Evolutionary conservation across 2,797 vertebrate genomes (phyloP).

Genomic region (Pipistrellus nathusii): DNA sequence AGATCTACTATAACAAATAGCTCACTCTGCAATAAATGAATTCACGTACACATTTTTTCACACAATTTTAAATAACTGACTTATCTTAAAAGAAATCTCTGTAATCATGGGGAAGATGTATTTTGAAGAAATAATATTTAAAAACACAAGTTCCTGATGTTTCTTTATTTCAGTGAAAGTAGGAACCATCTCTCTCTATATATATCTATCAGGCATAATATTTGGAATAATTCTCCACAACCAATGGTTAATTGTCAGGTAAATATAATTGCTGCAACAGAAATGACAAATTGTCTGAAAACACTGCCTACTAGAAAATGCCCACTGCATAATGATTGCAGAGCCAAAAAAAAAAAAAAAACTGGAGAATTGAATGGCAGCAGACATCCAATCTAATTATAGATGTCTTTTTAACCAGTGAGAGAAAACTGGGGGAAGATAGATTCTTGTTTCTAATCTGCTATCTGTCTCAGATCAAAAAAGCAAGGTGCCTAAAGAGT

Average conservation of each 20-base stretch:
- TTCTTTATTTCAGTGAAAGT: constrained; percentile 44
- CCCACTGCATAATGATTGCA: constrained; percentile 63
- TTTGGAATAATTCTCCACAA: constrained; percentile 65
- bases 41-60: background rate
- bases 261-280: constrained; percentile 61
- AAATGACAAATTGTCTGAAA: constrained; percentile 76
- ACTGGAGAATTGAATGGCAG: constrained; percentile 56
- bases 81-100: constrained; percentile 52
- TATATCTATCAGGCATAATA: constrained; percentile 45
- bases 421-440: constrained; percentile 55
- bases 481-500: background rate
- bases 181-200: background rate
- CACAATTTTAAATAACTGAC: constrained; percentile 51
- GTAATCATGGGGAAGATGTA: background rate
- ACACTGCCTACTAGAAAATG: constrained; percentile 67
- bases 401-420: constrained; percentile 71
- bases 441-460: constrained; percentile 69
- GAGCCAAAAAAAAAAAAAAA: constrained; percentile 72
- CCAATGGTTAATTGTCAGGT: constrained; percentile 71
- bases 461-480: constrained; percentile 66
- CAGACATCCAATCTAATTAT: constrained; percentile 68
- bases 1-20: constrained; percentile 6
- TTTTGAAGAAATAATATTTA: constrained; percentile 44
- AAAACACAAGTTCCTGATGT: constrained; percentile 17
- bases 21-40: constrained; percentile 12